phyloP scores from a whole-genome alignment of 2,888 invertebrate genomes.

The Cheilosia scutellata region DNA sequence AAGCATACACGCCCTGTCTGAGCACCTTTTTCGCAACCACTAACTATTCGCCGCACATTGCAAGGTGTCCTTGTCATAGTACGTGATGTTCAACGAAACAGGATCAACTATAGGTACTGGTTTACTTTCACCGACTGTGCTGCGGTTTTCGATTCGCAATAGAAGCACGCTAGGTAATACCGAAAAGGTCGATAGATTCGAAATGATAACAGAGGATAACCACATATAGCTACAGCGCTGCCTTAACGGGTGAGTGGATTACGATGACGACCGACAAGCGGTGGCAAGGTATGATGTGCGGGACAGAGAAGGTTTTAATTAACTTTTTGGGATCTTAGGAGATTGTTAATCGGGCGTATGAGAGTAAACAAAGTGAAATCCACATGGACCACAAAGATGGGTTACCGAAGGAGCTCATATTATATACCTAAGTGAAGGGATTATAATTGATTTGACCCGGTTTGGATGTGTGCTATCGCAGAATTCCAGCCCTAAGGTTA shows the following conservation, averaged over 20 bases:
- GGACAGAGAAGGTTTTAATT: slow-evolving; percentile 45
- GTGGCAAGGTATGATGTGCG: not conserved
- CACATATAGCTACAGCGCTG: slow-evolving; percentile 28
- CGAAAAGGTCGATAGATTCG: slow-evolving; percentile 58
- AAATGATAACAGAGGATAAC: slow-evolving; percentile 63
- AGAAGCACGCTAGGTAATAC: slow-evolving; percentile 1
- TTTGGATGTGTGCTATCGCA: not conserved
- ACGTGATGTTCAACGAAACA: slow-evolving; percentile 50
- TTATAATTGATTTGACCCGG: slow-evolving; percentile 19
- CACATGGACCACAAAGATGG: slow-evolving; percentile 17
- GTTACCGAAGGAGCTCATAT: not conserved
- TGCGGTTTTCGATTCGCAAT: slow-evolving; percentile 33
- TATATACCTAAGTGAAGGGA: not conserved
- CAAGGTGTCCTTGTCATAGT: slow-evolving; percentile 45
- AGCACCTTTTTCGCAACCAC: slow-evolving; percentile 37
- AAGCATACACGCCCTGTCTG: not conserved
- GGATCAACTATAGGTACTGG: slow-evolving; percentile 38
- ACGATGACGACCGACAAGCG: not conserved
- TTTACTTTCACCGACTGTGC: not conserved
- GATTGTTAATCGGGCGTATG: slow-evolving; percentile 9
- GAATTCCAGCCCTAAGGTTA: not conserved
- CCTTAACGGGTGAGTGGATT: slow-evolving; percentile 54
- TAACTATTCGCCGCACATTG: slow-evolving; percentile 25
- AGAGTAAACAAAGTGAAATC: slow-evolving; percentile 11
- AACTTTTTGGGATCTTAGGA: slow-evolving; percentile 48